Conservation (phyloP, 2,888 invertebrate genomes). For the Melanchra persicariae region DNA sequence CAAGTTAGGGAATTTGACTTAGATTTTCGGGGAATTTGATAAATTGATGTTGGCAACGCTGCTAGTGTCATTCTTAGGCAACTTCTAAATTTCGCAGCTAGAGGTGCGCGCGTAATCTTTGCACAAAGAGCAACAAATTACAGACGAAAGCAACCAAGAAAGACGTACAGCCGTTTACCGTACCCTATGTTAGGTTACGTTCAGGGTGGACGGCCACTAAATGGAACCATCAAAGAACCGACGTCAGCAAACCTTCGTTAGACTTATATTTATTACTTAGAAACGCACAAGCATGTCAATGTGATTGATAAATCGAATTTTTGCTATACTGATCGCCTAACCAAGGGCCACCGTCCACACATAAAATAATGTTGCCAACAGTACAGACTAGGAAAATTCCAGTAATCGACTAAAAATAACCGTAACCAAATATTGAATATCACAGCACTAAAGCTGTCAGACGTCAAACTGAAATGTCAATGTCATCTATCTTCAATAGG, state of each 20-base stretch:
- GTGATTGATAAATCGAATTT: neutral
- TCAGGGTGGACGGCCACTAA: too few relatives aligned
- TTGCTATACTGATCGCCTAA: neutral
- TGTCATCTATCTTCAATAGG: neutral
- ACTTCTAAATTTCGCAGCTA: too few relatives aligned
- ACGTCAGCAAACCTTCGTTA: too few relatives aligned
- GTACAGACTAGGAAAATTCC: neutral
- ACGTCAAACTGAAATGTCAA: slow-evolving; percentile 2
- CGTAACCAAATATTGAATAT: neutral
- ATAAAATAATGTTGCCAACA: neutral
- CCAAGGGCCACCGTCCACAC: neutral
- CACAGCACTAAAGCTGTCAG: slow-evolving; percentile 1
- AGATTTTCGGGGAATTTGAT: too few relatives aligned
- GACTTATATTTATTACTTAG: neutral
- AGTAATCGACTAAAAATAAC: slow-evolving; percentile 28
- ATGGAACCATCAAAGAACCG: neutral
- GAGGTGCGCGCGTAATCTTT: too few relatives aligned
- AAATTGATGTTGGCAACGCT: too few relatives aligned
- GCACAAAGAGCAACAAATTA: too few relatives aligned
- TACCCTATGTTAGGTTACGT: too few relatives aligned
- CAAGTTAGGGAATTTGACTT: too few relatives aligned
- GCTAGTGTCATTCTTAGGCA: too few relatives aligned
- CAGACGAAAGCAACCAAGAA: too few relatives aligned
- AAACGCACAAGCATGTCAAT: neutral
- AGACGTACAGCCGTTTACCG: too few relatives aligned